Evolutionary conservation across 1,140 invertebrate genomes (phyloP).

Genomic region (Cydia splendana): DNA sequence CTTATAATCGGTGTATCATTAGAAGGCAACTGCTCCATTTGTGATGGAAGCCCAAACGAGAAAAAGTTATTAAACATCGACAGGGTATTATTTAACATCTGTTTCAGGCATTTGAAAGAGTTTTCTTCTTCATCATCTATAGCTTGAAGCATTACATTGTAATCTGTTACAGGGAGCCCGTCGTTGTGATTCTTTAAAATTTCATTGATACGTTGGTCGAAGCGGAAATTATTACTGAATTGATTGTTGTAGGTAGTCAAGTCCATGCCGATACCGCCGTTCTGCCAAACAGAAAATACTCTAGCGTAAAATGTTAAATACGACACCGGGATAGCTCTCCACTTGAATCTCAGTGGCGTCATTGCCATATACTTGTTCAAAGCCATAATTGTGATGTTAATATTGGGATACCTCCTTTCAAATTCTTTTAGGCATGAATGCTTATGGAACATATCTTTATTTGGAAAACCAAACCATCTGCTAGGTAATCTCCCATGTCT

Average conservation of each 20-base stretch:
- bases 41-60: conserved; percentile 14
- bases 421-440: conserved; percentile 41
- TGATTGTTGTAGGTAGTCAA: conserved; percentile 55
- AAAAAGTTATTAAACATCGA: conserved; percentile 49
- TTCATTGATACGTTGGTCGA: conserved; percentile 50
- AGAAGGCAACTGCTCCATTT: conserved; percentile 1
- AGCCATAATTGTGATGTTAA: conserved; percentile 59
- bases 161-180: conserved; percentile 52
- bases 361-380: conserved; percentile 63
- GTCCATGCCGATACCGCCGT: conserved; percentile 65
- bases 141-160: conserved; percentile 54
- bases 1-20: conserved; percentile 35
- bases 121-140: conserved; percentile 56
- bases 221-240: conserved; percentile 44
- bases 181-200: conserved; percentile 68
- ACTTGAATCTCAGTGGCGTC: conserved; percentile 62
- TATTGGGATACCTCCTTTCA: conserved; percentile 54
- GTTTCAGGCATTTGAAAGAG: conserved; percentile 49
- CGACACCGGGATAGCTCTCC: conserved; percentile 55
- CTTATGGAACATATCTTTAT: conserved; percentile 39
- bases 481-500: conserved; percentile 46
- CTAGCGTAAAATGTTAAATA: conserved; percentile 65
- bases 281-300: conserved; percentile 63
- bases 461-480: conserved; percentile 44
- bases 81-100: conserved; percentile 54